A percentile compares a stretch with the other conserved stretches of the same genome.
phyloP scores from a whole-genome alignment of 2,888 invertebrate genomes.

The Torymus auratus region DNA sequence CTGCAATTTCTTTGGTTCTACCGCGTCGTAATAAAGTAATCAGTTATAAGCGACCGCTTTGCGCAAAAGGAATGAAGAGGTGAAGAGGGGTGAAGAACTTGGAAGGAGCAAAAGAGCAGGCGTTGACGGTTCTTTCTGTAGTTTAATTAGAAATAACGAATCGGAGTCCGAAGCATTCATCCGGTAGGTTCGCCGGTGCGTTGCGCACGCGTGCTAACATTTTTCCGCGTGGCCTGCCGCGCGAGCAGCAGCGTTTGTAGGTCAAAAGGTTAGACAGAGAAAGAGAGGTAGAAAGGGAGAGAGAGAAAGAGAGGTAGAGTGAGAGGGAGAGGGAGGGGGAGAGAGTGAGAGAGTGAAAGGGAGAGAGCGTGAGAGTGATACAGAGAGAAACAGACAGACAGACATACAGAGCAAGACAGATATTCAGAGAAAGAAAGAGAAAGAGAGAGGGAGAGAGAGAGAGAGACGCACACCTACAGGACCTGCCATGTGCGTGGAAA shows the following conservation, averaged over 20 bases:
- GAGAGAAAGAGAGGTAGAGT: neutral
- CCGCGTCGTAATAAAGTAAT: constrained; percentile 31
- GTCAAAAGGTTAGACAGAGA: constrained; percentile 44
- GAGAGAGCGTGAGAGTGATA: too few species aligned
- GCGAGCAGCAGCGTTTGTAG: constrained; percentile 7
- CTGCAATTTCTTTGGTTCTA: constrained; percentile 3
- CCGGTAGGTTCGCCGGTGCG: neutral
- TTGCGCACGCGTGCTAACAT: too few species aligned
- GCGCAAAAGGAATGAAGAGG: neutral
- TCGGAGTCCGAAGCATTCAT: constrained; percentile 32
- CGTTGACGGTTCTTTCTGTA: neutral
- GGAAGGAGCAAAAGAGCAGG: neutral
- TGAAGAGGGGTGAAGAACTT: neutral
- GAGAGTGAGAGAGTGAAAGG: neutral
- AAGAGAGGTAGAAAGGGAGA: neutral
- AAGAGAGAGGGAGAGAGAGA: neutral
- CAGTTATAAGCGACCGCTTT: neutral
- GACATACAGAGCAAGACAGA: neutral
- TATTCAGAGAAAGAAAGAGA: neutral
- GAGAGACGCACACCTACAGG: neutral
- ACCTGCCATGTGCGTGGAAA: too few species aligned
- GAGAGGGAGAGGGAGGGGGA: neutral
- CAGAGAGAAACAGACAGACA: neutral
- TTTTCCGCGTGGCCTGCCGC: neutral
- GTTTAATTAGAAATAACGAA: constrained; percentile 48